Percentiles rank a stretch among this genome's conserved stretches.
Conservation (phyloP, 2,888 invertebrate genomes). For the Hydraecia micacea region DNA sequence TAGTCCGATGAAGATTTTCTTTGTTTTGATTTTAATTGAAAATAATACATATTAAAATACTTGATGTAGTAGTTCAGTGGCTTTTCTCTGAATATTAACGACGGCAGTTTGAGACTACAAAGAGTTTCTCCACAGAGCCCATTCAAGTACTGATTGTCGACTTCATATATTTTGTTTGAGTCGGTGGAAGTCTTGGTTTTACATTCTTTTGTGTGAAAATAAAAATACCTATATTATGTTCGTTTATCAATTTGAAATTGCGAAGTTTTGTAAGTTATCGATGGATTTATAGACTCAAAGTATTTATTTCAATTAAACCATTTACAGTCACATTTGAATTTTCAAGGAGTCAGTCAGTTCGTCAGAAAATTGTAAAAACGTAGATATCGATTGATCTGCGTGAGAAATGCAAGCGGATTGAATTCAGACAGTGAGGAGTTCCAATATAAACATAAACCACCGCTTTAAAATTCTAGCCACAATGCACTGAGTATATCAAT, state of each 20-base stretch:
- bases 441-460: not conserved
- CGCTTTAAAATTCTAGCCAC: not conserved
- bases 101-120: not conserved
- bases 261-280: not conserved
- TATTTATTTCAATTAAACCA: not conserved
- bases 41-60: constrained; percentile 21
- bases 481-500: constrained; percentile 1
- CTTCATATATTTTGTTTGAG: not conserved
- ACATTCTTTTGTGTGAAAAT: not conserved
- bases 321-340: not conserved
- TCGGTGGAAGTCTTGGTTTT: not conserved
- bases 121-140: constrained; percentile 1
- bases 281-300: not conserved
- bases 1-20: constrained; percentile 10
- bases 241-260: no score
- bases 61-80: constrained; percentile 30
- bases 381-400: not conserved
- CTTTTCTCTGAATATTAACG: constrained; percentile 24
- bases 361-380: not conserved
- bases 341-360: not conserved
- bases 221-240: not conserved
- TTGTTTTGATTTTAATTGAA: constrained; percentile 46
- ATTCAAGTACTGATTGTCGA: constrained; percentile 8
- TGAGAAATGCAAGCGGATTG: not conserved
- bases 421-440: not conserved